Evolutionary conservation across 2,797 vertebrate genomes (phyloP).

Genomic region (Amblyraja radiata): DNA sequence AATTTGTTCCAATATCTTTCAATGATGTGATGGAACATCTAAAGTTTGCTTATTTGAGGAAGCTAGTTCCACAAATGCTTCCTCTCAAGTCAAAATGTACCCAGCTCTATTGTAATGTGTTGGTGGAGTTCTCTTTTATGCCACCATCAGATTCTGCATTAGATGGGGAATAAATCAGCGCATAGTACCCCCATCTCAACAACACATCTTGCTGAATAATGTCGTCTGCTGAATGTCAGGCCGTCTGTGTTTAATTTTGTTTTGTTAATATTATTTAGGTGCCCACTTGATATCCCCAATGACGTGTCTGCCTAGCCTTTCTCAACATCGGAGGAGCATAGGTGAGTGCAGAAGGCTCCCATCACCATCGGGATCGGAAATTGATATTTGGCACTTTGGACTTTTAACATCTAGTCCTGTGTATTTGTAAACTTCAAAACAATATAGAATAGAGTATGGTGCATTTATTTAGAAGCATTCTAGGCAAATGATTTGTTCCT

Average conservation of each 20-base stretch:
- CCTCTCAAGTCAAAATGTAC: background rate
- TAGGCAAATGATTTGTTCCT: too few species aligned
- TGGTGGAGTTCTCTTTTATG: background rate
- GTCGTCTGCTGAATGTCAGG: background rate
- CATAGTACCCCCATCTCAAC: background rate
- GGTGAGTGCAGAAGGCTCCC: too few species aligned
- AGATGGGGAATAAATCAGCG: background rate
- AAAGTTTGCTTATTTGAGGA: background rate
- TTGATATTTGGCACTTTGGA: too few species aligned
- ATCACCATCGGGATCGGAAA: too few species aligned
- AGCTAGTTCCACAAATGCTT: background rate
- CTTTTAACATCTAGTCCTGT: too few species aligned
- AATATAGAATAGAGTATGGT: background rate
- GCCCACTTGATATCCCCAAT: too few species aligned
- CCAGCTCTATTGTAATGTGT: background rate
- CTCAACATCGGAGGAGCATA: too few species aligned
- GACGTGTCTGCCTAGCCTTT: too few species aligned
- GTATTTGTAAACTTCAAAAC: background rate
- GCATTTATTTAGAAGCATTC: background rate
- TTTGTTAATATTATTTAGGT: background rate
- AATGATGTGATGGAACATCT: background rate
- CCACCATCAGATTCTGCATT: background rate
- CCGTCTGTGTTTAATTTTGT: background rate
- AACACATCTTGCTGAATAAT: background rate
- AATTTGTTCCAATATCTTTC: background rate